A percentile compares a stretch with the other conserved stretches of the same genome.
phyloP scores from a whole-genome alignment of 2,797 vertebrate species.

The Benthosema pterotum region DNA sequence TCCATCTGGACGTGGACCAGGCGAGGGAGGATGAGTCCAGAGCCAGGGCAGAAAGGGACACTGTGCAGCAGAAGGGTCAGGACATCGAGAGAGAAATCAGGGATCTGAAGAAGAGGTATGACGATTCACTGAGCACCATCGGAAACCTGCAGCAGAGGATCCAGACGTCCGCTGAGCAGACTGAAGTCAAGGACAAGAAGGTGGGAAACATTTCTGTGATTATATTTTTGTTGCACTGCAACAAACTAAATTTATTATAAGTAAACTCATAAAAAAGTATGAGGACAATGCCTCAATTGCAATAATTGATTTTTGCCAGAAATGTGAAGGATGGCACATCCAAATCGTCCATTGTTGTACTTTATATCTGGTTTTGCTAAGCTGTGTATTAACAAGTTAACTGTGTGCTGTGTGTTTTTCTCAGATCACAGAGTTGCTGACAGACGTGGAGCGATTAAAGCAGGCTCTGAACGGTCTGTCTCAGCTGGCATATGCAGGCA shows the following conservation, averaged over 20 bases:
- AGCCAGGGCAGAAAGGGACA: constrained; percentile 79
- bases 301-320: too few relatives aligned
- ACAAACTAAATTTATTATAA: neutral
- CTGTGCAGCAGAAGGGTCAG: constrained; percentile 79
- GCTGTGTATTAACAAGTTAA: neutral
- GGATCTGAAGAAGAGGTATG: constrained; percentile 90
- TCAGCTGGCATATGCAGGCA: constrained; percentile 88
- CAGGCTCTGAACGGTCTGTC: constrained; percentile 92
- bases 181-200: constrained; percentile 96
- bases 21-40: constrained; percentile 79
- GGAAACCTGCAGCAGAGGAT: constrained; percentile 91
- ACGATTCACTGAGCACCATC: constrained; percentile 88
- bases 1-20: constrained; percentile 71
- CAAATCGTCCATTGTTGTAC: too few relatives aligned
- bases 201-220: constrained; percentile 64
- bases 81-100: constrained; percentile 89
- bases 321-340: too few relatives aligned
- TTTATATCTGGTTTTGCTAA: neutral
- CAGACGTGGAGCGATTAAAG: constrained; percentile 92
- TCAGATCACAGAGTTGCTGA: constrained; percentile 94
- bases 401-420: constrained; percentile 8
- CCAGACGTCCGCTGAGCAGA: constrained; percentile 89
- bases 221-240: neutral
- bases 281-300: too few relatives aligned
- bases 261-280: too few relatives aligned